Evolutionary conservation across 2,113 vertebrate genomes (phyloP).

Genomic region (Colossoma macropomum): DNA sequence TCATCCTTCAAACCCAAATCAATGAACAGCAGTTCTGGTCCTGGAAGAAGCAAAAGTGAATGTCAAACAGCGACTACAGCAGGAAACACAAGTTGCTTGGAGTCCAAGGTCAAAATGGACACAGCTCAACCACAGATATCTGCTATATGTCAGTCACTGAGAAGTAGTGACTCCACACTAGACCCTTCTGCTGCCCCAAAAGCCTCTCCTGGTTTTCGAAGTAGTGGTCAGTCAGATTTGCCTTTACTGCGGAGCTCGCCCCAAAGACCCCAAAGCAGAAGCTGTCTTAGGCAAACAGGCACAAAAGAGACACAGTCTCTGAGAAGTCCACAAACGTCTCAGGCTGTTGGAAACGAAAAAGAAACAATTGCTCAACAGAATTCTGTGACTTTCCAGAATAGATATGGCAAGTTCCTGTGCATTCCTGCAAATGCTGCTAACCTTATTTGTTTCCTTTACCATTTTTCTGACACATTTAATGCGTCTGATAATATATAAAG

Average conservation of each 20-base stretch:
- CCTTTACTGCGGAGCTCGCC: constrained; percentile 45
- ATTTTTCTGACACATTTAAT: no score
- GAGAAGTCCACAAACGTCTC: constrained; percentile 38
- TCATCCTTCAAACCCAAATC: constrained; percentile 19
- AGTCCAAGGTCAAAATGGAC: constrained; percentile 40
- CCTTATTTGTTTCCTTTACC: no score
- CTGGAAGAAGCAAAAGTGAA: constrained; percentile 28
- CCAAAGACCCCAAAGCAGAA: constrained; percentile 35
- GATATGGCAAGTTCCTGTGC: constrained; percentile 73
- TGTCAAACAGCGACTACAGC: background rate
- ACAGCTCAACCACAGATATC: constrained; percentile 37
- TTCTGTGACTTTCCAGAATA: constrained; percentile 15
- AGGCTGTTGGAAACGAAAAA: constrained; percentile 61
- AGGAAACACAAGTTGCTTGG: background rate
- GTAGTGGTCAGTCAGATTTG: constrained; percentile 42
- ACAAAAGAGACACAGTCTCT: constrained; percentile 36
- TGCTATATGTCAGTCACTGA: background rate
- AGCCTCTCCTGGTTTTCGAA: constrained; percentile 47
- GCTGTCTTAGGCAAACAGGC: constrained; percentile 6
- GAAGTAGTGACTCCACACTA: constrained; percentile 18
- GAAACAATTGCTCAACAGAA: constrained; percentile 65
- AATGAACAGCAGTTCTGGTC: constrained; percentile 24
- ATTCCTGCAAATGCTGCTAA: no score
- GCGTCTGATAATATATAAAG: no score
- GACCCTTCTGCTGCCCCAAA: constrained; percentile 4